Conservation (phyloP, 2,888 invertebrate species). For the Morpho deidamia region DNA sequence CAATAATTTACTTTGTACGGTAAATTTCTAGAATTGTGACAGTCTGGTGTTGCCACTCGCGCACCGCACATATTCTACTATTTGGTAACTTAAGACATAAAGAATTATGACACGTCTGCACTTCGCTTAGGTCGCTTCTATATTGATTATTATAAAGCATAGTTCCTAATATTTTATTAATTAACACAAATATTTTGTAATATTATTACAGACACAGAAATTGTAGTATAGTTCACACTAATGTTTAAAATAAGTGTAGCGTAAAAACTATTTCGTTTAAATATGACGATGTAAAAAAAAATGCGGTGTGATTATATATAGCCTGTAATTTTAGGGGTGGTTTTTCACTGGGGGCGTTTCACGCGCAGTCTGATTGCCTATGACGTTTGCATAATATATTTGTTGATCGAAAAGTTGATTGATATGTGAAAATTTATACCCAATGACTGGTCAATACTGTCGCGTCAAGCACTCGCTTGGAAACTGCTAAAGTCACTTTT, state of each 20-base stretch:
- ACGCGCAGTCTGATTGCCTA: not conserved
- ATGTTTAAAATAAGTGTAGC: not conserved
- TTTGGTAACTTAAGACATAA: conserved; percentile 25
- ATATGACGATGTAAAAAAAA: too few species aligned
- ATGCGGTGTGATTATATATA: too few species aligned
- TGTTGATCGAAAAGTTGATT: not conserved
- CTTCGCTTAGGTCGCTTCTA: conserved; percentile 57
- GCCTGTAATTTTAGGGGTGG: not conserved
- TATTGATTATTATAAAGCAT: conserved; percentile 35
- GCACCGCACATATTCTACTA: conserved; percentile 25
- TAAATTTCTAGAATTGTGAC: not conserved
- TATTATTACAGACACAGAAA: conserved; percentile 19
- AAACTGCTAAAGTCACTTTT: not conserved
- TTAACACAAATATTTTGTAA: conserved; percentile 22
- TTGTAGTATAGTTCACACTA: conserved; percentile 14
- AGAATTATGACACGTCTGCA: conserved; percentile 35
- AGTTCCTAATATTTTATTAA: conserved; percentile 52
- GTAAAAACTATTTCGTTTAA: not conserved
- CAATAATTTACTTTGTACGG: too few species aligned
- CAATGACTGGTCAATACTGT: not conserved
- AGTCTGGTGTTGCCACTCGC: conserved; percentile 16
- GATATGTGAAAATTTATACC: not conserved
- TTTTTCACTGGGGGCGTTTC: not conserved
- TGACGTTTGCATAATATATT: too few species aligned
- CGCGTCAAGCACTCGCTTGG: not conserved